Evolutionary conservation across 1,140 invertebrate genomes (phyloP).

Genomic region (Aphidius ervi): DNA sequence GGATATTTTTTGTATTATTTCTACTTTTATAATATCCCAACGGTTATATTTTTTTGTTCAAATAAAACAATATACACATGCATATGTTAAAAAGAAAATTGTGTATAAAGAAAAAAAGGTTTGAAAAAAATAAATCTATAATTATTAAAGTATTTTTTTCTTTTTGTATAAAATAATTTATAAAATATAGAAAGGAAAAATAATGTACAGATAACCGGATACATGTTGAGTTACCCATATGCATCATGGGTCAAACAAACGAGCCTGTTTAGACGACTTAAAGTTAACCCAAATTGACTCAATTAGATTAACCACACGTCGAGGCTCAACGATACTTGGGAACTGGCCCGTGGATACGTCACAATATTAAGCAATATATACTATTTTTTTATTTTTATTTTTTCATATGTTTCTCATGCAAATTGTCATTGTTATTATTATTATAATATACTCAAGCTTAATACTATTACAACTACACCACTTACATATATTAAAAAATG

Average conservation of each 20-base stretch:
- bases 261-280: conserved; percentile 54
- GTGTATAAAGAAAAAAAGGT: not conserved
- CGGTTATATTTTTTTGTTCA: not conserved
- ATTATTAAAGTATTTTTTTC: not conserved
- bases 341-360: conserved; percentile 42
- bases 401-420: conserved; percentile 48
- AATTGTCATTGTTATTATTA: conserved; percentile 41
- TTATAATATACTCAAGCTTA: conserved; percentile 12
- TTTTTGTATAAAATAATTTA: conserved; percentile 28
- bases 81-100: too few species aligned
- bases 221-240: conserved; percentile 32
- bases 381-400: not conserved
- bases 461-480: not conserved
- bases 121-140: not conserved
- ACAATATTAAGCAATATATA: conserved; percentile 21
- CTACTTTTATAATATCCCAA: not conserved
- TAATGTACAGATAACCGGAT: conserved; percentile 27
- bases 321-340: conserved; percentile 51
- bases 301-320: conserved; percentile 51
- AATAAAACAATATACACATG: too few species aligned
- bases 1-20: not conserved
- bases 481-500: not conserved
- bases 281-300: conserved; percentile 54
- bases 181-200: conserved; percentile 1
- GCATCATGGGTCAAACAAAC: conserved; percentile 45